These are phyloP conservation scores for Brotogeris chrysoptera DNA, from an alignment of 2,797 vertebrate species.

Conservation along the genomic window DNA sequence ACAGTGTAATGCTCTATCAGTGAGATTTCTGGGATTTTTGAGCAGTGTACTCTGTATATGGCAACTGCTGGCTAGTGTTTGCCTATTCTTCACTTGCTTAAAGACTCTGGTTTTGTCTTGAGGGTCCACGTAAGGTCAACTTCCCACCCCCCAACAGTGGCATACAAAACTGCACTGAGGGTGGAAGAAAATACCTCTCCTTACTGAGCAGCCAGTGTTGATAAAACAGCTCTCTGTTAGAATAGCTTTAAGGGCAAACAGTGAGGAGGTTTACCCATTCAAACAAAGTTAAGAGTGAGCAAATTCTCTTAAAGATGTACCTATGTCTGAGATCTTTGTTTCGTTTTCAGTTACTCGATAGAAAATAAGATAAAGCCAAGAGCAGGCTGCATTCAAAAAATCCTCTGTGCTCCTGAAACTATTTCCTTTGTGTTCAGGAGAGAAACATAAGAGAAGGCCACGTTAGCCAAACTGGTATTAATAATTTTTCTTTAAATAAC, in stretches of 20 bases:
- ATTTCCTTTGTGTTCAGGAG: not conserved
- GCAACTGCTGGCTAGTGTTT: constrained; percentile 69
- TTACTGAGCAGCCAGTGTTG: constrained; percentile 48
- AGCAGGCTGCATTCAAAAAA: constrained; percentile 8
- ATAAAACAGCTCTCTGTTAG: constrained; percentile 68
- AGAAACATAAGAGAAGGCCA: not conserved
- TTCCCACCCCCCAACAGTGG: constrained; percentile 61
- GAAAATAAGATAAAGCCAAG: constrained; percentile 64
- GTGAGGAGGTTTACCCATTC: constrained; percentile 56
- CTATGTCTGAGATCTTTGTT: constrained; percentile 53
- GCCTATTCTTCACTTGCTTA: constrained; percentile 63
- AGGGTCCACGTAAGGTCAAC: constrained; percentile 66
- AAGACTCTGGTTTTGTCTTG: constrained; percentile 68
- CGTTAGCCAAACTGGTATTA: not conserved
- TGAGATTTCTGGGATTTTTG: constrained; percentile 63
- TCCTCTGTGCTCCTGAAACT: constrained; percentile 13
- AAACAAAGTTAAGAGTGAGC: constrained; percentile 65
- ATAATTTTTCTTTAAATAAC: not conserved
- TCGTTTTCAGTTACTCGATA: constrained; percentile 31
- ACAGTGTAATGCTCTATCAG: not conserved
- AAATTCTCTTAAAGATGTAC: constrained; percentile 68
- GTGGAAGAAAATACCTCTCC: constrained; percentile 57
- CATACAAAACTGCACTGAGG: constrained; percentile 50
- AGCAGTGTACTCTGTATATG: constrained; percentile 64
- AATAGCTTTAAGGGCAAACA: constrained; percentile 70